A percentile compares a stretch with the other conserved stretches of the same genome.
Conservation (phyloP, 1,140 invertebrate species). For the Phymastichus coffea region DNA sequence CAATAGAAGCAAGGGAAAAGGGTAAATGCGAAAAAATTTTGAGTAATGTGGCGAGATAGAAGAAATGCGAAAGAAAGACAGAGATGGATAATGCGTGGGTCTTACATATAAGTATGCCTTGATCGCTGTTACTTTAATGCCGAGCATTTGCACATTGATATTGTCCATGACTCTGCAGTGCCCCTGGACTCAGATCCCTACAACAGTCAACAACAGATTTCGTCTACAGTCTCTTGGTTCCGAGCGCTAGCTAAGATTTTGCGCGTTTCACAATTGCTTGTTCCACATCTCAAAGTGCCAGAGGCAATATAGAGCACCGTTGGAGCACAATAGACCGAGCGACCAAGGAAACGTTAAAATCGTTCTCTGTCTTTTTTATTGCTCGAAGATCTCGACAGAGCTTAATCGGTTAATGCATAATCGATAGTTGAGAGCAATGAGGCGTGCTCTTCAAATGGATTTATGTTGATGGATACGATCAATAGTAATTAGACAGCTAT, state of each 20-base stretch:
- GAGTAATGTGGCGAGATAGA: too few species aligned
- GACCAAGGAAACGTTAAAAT: conserved; percentile 46
- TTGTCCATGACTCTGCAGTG: conserved; percentile 56
- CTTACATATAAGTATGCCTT: conserved; percentile 60
- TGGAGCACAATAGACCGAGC: conserved; percentile 45
- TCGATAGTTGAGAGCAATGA: neutral
- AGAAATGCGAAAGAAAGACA: conserved; percentile 28
- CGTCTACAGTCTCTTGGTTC: conserved; percentile 49
- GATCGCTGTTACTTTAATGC: conserved; percentile 57
- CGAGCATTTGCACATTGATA: conserved; percentile 53
- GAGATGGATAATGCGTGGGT: conserved; percentile 38
- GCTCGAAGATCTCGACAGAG: neutral
- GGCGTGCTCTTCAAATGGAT: neutral
- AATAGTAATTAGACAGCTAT: neutral
- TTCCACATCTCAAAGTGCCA: neutral
- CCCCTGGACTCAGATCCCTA: conserved; percentile 52
- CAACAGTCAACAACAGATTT: conserved; percentile 53
- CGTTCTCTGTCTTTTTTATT: neutral
- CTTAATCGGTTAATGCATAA: neutral
- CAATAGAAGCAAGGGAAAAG: too few species aligned
- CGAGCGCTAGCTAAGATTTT: conserved; percentile 11
- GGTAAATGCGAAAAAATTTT: too few species aligned
- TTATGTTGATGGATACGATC: neutral
- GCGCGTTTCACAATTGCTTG: neutral
- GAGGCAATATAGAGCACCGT: conserved; percentile 39